Evolutionary conservation across 2,797 vertebrate genomes (phyloP).

Genomic region (Spinus pinus): DNA sequence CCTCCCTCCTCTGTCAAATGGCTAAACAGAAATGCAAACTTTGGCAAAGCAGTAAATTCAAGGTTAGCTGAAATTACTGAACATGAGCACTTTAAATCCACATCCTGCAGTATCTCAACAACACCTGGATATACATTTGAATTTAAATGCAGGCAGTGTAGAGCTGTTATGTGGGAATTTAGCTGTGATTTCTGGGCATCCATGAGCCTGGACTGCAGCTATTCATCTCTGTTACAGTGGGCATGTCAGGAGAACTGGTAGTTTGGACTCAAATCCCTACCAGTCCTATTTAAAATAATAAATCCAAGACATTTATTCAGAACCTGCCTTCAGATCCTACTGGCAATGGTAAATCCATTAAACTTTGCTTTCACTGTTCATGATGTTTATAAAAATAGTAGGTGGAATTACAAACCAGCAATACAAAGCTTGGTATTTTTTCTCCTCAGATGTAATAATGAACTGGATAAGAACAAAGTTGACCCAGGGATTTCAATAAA

Average conservation of each 20-base stretch:
- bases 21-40: not conserved
- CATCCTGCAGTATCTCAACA: not conserved
- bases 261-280: not conserved
- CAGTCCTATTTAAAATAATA: not conserved
- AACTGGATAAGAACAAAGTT: slow-evolving; percentile 47
- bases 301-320: slow-evolving; percentile 30
- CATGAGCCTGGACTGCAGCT: not conserved
- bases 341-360: slow-evolving; percentile 41
- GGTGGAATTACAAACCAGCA: slow-evolving; percentile 10
- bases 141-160: rapidly evolving
- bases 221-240: not conserved
- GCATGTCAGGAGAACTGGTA: not conserved
- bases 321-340: slow-evolving; percentile 8
- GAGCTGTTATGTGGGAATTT: not conserved
- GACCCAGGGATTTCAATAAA: slow-evolving; percentile 46
- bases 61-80: not conserved
- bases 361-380: slow-evolving; percentile 47
- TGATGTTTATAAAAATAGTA: slow-evolving; percentile 38
- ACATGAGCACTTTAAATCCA: not conserved
- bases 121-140: not conserved
- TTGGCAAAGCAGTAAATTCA: not conserved
- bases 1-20: not conserved
- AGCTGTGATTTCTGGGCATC: not conserved
- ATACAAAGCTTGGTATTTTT: slow-evolving; percentile 36
- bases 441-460: slow-evolving; percentile 47